Evolutionary conservation across 1,140 invertebrate species (phyloP), one percentile per base, ranked within the genome.

Genomic region (Spodoptera frugiperda): DNA sequence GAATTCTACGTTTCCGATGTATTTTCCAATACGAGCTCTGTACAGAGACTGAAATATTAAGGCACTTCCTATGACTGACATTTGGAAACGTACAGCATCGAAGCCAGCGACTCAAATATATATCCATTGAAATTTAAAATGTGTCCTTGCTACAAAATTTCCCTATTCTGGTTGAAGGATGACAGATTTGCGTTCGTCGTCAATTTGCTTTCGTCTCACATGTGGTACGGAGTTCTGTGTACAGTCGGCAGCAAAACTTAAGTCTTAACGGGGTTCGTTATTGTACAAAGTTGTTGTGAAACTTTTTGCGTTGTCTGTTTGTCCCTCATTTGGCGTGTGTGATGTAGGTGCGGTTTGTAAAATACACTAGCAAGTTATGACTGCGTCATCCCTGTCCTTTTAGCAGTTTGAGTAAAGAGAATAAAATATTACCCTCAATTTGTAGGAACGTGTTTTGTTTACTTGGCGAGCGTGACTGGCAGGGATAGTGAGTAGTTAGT

Each of bases 111-210:
- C 48, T 33, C 25, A 39, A 33, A 39, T 33, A 39, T 39, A 59
- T 59, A 15, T 59, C 14, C 14, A 59, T 39, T 59, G 25, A 39
- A 59, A 39, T 59, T 39, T 59, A 19, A 54, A 55, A 55, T 14
- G 17, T 44, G 30, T 15, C 53, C 11, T 17, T 14, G 51, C 39
- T 21, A 21, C 39, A 71, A 71, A 71, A 71, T 71, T 71, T 44
- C 12, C 53, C 51, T 71, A 71, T 71, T 55, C 30, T 71, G 19
- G 54, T 73, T 30, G 71, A 57, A 46, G 39, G 54, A 61, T 73
- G 71, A 73, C 71, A 73, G 71, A 73, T 73, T 59, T 59, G 71
- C 70, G 71, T 73, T 73, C 61, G 70, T 76, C 48, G 72, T 78
- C 76, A 63, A 71, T 73, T 78, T 78, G 49, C 61, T 67, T 51